Base-by-base conservation (phyloP, 2,113 vertebrate genomes). In the Sarotherodon lohbergeri region DNA sequence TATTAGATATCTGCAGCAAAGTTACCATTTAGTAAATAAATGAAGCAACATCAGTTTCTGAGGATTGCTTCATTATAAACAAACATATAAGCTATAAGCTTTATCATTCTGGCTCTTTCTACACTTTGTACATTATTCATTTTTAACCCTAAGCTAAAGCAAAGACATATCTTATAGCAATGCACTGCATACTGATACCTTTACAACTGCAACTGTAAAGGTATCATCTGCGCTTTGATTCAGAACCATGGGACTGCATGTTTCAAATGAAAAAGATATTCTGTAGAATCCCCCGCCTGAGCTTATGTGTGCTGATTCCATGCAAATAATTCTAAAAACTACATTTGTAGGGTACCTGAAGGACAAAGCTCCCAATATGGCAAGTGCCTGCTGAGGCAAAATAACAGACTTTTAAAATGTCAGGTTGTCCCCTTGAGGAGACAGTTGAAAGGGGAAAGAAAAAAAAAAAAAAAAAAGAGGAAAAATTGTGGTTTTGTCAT, bases 351-450 rank as follows among this genome's bases (percentile, higher is more conserved):
- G 86, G 41, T 73, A 79, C 86, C 85, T 89, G 86, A 94, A 94
- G 90, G 93, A 94, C 93, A 92, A 91, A 89, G 79, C 68, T 83
- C 87, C 85, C 86, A 85, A 88, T 88, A 85, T 46, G n/a, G 82
- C 63, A 59, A 92, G 83, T 86, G 89, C 87, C 85, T 86, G 93
- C 92, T 94, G 93, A 91, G 92, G 89, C 87, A 93, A 94, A 94
- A 91, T 92, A 92, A 93, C 93, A 94, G 87, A 92, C 86, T 92
- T 93, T 90, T 83, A 89, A 92, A 93, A 94, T 94, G 93, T 94
- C 93, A 94, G 86, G 71, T 66, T 93, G 88, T 94, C 91, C 90
- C 90, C 93, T 94, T 89, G 84, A 94, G 90, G 81, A 93, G 93
- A 90, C 66, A 81, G 87, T 46, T 88, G 82, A 86, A 84, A 63